Evolutionary conservation across 2,113 vertebrate genomes (phyloP), one percentile per base, ranked within the genome.

Genomic region (Zeus faber): DNA sequence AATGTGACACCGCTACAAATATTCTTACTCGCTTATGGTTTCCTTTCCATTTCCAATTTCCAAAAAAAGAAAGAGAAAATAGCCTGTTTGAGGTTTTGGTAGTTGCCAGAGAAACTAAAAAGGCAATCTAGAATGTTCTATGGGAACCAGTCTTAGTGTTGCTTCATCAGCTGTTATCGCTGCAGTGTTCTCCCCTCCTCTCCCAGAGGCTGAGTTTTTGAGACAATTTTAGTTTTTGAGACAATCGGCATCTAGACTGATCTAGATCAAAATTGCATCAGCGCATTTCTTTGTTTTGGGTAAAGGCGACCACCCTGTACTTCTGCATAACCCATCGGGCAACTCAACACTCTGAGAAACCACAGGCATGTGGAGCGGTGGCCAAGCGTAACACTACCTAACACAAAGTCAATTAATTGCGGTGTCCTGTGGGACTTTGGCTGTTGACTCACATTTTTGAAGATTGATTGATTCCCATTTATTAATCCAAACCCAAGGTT

Each of bases 141-240:
- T 67, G 58, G 67, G 58, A 78, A 70, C 61, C 54, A 45, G 60
- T 74, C 51, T 49, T 21, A 29, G 22, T 58, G 31, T 29, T n/a
- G 37, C 55, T 53, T n/a, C n/a, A 23, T 58, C 51, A 47, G 20
- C 65, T 39, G 56, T 72, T 78, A 67, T 74, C 67, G 58, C 49
- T 62, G 9, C 45, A 58, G 50, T 56, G 67, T 54, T 49, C 69
- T 65, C 72, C 69, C 75, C 81, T 77, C 77, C 79, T 79, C 49
- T 73, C 44, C 54, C 58, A 67, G 71, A 75, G 43, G 27, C 47
- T 58, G 14, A 7, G 9, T 17, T 17, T 39, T n/a, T n/a, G n/a
- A n/a, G n/a, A n/a, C n/a, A n/a, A n/a, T n/a, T n/a, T n/a, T n/a
- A n/a, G n/a, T n/a, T n/a, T n/a, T n/a, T n/a, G n/a, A n/a, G n/a